Percentiles rank a stretch among this genome's conserved stretches.
These are phyloP conservation scores for Drosophila sp. DNA, from an alignment of 1,140 invertebrate species.

Conservation along the genomic window DNA sequence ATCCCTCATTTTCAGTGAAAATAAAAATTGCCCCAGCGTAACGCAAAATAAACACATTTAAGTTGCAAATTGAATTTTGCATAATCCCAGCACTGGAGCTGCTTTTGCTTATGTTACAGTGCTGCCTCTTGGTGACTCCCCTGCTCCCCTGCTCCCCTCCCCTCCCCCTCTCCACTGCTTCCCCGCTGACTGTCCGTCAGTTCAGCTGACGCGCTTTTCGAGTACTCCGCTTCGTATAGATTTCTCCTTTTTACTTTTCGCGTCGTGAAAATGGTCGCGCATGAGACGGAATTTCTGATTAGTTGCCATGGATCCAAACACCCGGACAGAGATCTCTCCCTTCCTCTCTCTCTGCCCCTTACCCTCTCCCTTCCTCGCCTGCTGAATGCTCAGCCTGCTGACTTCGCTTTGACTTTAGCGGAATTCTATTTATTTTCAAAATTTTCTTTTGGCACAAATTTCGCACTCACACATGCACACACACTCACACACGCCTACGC, in stretches of 20 bases:
- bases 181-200: conserved; percentile 5
- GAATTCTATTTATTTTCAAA: conserved; percentile 82
- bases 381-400: conserved; percentile 55
- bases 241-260: conserved; percentile 43
- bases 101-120: neutral
- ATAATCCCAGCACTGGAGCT: conserved; percentile 74
- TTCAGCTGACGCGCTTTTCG: conserved; percentile 25
- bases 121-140: conserved; percentile 24
- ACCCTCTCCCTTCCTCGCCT: neutral
- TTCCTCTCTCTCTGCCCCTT: conserved; percentile 13
- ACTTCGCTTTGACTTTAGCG: conserved; percentile 77
- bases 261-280: conserved; percentile 61
- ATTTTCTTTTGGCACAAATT: conserved; percentile 70
- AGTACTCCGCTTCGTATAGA: conserved; percentile 27
- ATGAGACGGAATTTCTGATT: conserved; percentile 83
- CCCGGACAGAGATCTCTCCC: conserved; percentile 9
- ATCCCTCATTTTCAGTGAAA: conserved; percentile 82
- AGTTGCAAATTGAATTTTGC: conserved; percentile 84
- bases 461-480: conserved; percentile 51
- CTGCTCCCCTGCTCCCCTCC: neutral
- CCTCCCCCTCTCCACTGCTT: neutral
- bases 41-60: conserved; percentile 84
- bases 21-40: conserved; percentile 83
- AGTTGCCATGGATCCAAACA: conserved; percentile 70
- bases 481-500: conserved; percentile 22